Evolutionary conservation across 2,113 vertebrate genomes (phyloP).

Genomic region (Setophaga petechia): DNA sequence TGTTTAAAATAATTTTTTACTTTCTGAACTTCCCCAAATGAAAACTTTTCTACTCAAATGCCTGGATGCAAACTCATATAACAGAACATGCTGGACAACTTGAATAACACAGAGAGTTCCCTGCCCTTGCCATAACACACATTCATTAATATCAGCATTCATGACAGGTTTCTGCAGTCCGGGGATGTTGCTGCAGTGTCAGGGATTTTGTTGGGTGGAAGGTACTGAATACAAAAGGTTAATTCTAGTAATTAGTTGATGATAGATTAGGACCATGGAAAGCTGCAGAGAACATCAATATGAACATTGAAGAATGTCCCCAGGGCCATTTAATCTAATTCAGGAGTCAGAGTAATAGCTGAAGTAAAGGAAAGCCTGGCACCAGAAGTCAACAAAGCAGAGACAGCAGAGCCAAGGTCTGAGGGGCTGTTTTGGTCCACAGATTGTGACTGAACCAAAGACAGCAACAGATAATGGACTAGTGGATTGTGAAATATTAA

Average conservation of each 20-base stretch:
- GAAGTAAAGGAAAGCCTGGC: constrained; percentile 38
- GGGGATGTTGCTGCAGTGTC: constrained; percentile 5
- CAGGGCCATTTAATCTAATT: constrained; percentile 42
- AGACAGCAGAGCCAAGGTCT: constrained; percentile 12
- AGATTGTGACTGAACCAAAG: constrained; percentile 13
- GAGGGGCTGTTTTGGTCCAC: background rate
- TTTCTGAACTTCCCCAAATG: background rate
- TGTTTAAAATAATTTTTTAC: background rate
- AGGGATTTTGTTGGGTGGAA: constrained; percentile 36
- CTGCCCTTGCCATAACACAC: background rate
- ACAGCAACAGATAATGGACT: background rate
- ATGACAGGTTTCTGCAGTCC: constrained; percentile 1
- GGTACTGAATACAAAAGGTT: constrained; percentile 50
- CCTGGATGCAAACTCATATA: background rate
- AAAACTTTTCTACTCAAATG: background rate
- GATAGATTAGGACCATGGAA: constrained; percentile 52
- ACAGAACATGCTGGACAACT: background rate
- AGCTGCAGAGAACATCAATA: constrained; percentile 44
- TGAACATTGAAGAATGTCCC: constrained; percentile 15
- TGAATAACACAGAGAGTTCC: background rate
- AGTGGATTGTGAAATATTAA: constrained; percentile 3
- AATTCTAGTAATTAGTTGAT: constrained; percentile 63
- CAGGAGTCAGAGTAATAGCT: constrained; percentile 13
- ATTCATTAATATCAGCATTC: background rate
- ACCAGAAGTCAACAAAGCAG: constrained; percentile 29